phyloP scores from a whole-genome alignment of 2,888 invertebrate genomes.

The Lobophora halterata region DNA sequence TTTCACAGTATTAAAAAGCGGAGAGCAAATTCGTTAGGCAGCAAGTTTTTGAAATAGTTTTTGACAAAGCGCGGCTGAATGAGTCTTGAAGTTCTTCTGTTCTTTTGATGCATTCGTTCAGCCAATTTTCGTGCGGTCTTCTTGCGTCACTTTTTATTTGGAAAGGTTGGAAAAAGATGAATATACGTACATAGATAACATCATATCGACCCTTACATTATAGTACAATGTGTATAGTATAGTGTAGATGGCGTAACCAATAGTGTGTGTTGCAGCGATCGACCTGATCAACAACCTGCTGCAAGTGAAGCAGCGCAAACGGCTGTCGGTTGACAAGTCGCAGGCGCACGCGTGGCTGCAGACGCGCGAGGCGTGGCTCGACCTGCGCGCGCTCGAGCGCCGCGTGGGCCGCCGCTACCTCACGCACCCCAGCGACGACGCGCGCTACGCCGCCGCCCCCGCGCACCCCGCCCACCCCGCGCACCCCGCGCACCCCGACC shows the following conservation, averaged over 20 bases:
- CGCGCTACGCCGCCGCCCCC: slow-evolving; percentile 38
- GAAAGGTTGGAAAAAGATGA: too few relatives aligned
- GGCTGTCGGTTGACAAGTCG: slow-evolving; percentile 98
- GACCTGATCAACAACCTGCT: slow-evolving; percentile 98
- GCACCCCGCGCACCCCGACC: slow-evolving; percentile 64
- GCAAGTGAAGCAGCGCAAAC: slow-evolving; percentile 97
- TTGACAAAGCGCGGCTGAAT: too few relatives aligned
- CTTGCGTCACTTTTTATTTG: too few relatives aligned
- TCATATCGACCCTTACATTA: too few relatives aligned
- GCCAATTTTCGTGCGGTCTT: too few relatives aligned
- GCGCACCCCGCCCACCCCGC: slow-evolving; percentile 67
- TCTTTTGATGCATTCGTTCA: too few relatives aligned
- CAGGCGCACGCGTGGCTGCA: slow-evolving; percentile 97
- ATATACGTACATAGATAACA: too few relatives aligned
- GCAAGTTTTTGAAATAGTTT: too few relatives aligned
- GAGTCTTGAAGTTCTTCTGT: too few relatives aligned
- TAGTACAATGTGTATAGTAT: slow-evolving; percentile 37
- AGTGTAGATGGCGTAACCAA: not conserved
- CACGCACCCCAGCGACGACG: slow-evolving; percentile 68
- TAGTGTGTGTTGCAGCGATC: slow-evolving; percentile 86
- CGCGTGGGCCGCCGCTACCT: slow-evolving; percentile 64
- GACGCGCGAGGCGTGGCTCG: slow-evolving; percentile 97
- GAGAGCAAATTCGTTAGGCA: too few relatives aligned
- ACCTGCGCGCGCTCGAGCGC: slow-evolving; percentile 91
- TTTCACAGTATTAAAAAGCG: too few relatives aligned